Evolutionary conservation across 2,797 vertebrate species (phyloP).

Genomic region (Tokudaia tokunoshimensis): DNA sequence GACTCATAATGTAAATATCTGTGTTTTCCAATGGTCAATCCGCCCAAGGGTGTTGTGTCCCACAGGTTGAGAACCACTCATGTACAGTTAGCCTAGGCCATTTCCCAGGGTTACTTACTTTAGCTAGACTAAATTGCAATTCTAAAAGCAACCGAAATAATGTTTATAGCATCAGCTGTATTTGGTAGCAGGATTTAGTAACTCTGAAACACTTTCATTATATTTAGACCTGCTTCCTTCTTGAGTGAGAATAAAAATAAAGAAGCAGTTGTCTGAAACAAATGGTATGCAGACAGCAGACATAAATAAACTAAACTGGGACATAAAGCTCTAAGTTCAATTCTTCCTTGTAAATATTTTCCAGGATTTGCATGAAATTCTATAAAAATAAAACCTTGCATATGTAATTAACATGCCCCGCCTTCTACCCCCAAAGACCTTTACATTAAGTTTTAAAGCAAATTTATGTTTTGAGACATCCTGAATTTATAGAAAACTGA

Average conservation of each 20-base stretch:
- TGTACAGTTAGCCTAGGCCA: neutral
- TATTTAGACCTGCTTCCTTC: neutral
- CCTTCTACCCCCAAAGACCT: neutral
- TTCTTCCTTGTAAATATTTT: neutral
- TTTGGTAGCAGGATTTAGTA: neutral
- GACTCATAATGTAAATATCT: neutral
- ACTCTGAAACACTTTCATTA: neutral
- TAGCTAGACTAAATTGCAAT: neutral
- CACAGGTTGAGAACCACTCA: neutral
- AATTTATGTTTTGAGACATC: neutral
- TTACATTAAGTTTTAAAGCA: neutral
- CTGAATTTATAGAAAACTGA: neutral
- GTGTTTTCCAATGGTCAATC: neutral
- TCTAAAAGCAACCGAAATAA: neutral
- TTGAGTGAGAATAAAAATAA: neutral
- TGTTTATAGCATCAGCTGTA: neutral
- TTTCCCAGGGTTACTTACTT: neutral
- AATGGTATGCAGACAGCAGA: neutral
- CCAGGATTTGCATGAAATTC: neutral
- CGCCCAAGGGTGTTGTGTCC: neutral
- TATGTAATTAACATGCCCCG: neutral
- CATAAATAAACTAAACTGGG: neutral
- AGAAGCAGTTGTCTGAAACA: neutral
- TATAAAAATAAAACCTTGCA: slow-evolving; percentile 8
- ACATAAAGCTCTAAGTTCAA: neutral